Percentiles rank a stretch among this genome's conserved stretches.
Conservation (phyloP, 2,113 vertebrate species). For the Saccopteryx bilineata region DNA sequence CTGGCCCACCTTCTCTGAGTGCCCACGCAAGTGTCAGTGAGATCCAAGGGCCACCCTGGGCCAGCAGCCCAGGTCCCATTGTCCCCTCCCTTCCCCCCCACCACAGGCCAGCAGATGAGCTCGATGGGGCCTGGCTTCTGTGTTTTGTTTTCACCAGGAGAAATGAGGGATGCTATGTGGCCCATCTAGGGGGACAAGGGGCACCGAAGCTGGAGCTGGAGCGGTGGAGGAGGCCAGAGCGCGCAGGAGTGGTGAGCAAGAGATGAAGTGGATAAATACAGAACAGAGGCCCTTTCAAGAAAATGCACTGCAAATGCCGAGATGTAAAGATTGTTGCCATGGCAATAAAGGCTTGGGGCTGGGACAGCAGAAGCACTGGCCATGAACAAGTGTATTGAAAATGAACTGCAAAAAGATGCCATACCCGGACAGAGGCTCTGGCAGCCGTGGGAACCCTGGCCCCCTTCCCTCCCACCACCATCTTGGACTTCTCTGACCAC, state of each 20-base stretch:
- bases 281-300: slow-evolving; percentile 77
- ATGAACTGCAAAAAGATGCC: slow-evolving; percentile 73
- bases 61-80: rapidly evolving
- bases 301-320: slow-evolving; percentile 60
- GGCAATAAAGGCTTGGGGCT: slow-evolving; percentile 78
- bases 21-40: background rate
- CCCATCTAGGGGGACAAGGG: background rate
- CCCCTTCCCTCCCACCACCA: background rate
- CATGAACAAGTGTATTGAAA: slow-evolving; percentile 72
- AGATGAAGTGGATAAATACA: slow-evolving; percentile 76
- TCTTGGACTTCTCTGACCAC: rapidly evolving
- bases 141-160: background rate
- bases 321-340: slow-evolving; percentile 82
- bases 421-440: background rate
- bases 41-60: too few relatives aligned
- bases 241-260: background rate
- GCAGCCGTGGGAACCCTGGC: background rate
- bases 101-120: background rate
- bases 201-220: background rate
- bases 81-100: background rate
- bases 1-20: background rate
- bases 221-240: background rate
- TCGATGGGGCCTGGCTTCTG: background rate
- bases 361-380: slow-evolving; percentile 66
- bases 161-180: background rate